Evolutionary conservation across 2,113 vertebrate genomes (phyloP), one percentile per base, ranked within the genome.

Genomic region (Menura novaehollandiae): DNA sequence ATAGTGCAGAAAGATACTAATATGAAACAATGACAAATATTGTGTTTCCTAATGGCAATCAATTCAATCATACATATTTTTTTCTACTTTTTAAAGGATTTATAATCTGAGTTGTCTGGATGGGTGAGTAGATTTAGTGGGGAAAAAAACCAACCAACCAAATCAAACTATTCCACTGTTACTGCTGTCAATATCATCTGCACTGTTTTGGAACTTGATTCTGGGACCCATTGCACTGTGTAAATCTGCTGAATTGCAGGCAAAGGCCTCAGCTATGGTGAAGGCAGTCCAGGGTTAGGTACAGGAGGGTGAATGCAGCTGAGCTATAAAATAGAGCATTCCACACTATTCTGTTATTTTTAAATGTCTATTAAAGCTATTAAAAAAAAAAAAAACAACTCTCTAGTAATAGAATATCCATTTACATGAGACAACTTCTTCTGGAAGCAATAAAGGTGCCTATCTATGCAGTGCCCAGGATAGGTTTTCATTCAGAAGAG

Each of bases 381-480:
- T n/a, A 3, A 30, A 39, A 62, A 63, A 63, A 32, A 32, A 63
- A 56, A 39, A 19, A 30, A 46, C 30, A 43, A 62, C 4, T n/a
- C 14, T 83, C 39, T 32, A 52, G 63, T 85, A 94, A 91, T 75
- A 94, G 49, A 94, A 73, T 97, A 97, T 95, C 89, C 39, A 43
- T 92, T 96, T 95, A 89, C 86, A 63, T 28, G 68, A 90, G 77
- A 78, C 43, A 92, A 19, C 14, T 37, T 89, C 33, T 49, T 95
- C 93, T 94, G 96, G 96, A 97, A 97, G 84, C 64, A 96, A 94
- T 96, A 97, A 94, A 95, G 62, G 63, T 95, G 49, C 43, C 44
- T 93, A 72, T 94, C 60, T 62, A 21, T 15, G 24, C 52, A 27
- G 13, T 64, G 46, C 47, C 46, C 21, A 21, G 62, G 62, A 32